A percentile compares a stretch with the other conserved stretches of the same genome.
Conservation (phyloP, 2,113 vertebrate species). For the Eupsittula cactorum region DNA sequence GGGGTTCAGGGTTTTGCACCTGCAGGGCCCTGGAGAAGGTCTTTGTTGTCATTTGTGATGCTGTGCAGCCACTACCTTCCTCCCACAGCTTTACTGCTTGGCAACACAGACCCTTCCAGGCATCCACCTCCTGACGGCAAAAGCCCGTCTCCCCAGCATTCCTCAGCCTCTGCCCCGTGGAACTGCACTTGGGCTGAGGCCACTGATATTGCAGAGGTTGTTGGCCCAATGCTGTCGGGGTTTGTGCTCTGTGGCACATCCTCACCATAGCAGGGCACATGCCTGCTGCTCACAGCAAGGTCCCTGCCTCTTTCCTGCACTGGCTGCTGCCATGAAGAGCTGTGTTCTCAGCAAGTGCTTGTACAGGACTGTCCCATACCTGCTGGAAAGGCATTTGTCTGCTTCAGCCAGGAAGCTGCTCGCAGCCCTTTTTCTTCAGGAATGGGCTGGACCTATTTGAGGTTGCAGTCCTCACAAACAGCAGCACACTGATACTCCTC, state of each 20-base stretch:
- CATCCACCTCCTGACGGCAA: neutral
- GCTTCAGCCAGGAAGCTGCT: neutral
- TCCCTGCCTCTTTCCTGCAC: neutral
- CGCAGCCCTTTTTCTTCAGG: neutral
- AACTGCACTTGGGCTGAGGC: neutral
- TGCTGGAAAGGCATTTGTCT: accelerated
- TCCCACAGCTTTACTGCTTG: neutral
- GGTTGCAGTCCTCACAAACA: neutral
- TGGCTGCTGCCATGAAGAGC: neutral
- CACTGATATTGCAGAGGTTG: neutral
- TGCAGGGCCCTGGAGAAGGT: neutral
- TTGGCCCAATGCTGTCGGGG: accelerated
- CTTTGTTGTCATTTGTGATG: neutral
- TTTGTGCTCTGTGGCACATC: neutral
- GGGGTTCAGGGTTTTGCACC: neutral
- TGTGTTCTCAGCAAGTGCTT: neutral
- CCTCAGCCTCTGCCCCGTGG: neutral
- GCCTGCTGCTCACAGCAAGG: accelerated
- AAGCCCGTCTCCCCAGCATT: neutral
- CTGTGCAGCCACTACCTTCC: neutral
- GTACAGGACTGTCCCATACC: neutral
- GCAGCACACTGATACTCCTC: neutral
- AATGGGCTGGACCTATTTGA: accelerated
- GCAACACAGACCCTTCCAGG: neutral
- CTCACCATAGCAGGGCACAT: accelerated